phyloP scores from a whole-genome alignment of 92 coral and sea anemone species.

The Epizoanthus rinbou region DNA sequence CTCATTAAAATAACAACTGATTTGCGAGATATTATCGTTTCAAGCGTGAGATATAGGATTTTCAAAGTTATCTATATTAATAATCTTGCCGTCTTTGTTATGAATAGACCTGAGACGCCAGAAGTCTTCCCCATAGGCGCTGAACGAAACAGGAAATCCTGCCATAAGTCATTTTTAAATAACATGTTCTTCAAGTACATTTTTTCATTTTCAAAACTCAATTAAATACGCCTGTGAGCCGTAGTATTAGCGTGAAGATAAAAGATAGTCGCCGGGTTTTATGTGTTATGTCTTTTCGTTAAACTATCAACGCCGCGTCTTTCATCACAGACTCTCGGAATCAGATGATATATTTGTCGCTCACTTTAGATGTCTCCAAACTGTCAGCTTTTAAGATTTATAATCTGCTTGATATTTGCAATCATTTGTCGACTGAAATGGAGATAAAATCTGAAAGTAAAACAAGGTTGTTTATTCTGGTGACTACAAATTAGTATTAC shows the following conservation, averaged over 20 bases:
- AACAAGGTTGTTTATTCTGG: not conserved
- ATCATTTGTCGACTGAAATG: conserved; percentile 5
- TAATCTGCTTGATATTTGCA: conserved; percentile 16
- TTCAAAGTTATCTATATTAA: not conserved
- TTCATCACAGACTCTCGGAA: not conserved
- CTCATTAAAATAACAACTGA: too few species aligned
- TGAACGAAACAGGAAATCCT: conserved; percentile 10
- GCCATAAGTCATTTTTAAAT: not conserved
- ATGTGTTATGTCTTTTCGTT: conserved; percentile 23
- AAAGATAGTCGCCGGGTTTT: not conserved
- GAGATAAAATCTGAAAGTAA: conserved; percentile 3
- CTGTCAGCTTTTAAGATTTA: conserved; percentile 27
- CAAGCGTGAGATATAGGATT: not conserved
- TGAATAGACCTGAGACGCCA: conserved; percentile 24
- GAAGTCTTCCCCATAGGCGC: conserved; percentile 26
- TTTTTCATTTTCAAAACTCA: conserved; percentile 31
- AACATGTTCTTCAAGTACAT: conserved; percentile 7
- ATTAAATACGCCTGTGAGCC: conserved; percentile 45
- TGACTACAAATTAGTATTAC: too few species aligned
- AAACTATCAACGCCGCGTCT: not conserved
- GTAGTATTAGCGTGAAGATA: not conserved
- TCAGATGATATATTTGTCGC: conserved; percentile 24
- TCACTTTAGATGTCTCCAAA: conserved; percentile 29
- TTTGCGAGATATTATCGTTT: too few species aligned
- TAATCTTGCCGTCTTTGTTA: not conserved